phyloP scores from a whole-genome alignment of 53 echinoderm and acorn worm genomes.

The Stichopus horrens region DNA sequence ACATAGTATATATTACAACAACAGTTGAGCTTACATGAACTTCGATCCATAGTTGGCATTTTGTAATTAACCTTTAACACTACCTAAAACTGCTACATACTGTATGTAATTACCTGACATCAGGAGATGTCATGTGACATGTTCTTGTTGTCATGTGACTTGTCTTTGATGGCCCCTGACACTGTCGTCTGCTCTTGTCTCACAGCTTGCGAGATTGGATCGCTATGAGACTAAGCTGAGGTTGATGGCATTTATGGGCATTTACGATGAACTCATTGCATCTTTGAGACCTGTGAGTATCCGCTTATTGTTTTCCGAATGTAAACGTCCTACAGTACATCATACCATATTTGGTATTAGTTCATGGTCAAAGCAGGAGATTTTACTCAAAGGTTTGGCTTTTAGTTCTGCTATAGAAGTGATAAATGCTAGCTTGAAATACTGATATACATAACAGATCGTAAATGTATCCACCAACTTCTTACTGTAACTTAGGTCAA shows the following conservation, averaged over 20 bases:
- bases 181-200: not conserved
- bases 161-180: not conserved
- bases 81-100: not conserved
- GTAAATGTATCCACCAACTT: too few species aligned
- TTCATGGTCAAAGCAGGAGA: not conserved
- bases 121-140: not conserved
- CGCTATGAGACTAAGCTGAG: slow-evolving; percentile 86
- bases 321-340: not conserved
- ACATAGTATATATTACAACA: too few species aligned
- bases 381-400: too few species aligned
- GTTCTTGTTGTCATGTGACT: not conserved
- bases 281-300: slow-evolving; percentile 75
- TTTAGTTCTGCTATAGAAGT: too few species aligned
- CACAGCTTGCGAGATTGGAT: slow-evolving; percentile 84
- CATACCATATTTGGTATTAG: not conserved
- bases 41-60: too few species aligned
- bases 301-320: not conserved
- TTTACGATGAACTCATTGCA: slow-evolving; percentile 76
- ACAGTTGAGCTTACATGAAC: too few species aligned
- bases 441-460: too few species aligned
- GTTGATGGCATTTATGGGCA: slow-evolving; percentile 94
- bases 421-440: too few species aligned
- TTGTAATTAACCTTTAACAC: too few species aligned
- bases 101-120: not conserved
- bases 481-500: too few species aligned